Base-by-base conservation (phyloP, 2,113 vertebrate genomes). In the Zingel zingel region DNA sequence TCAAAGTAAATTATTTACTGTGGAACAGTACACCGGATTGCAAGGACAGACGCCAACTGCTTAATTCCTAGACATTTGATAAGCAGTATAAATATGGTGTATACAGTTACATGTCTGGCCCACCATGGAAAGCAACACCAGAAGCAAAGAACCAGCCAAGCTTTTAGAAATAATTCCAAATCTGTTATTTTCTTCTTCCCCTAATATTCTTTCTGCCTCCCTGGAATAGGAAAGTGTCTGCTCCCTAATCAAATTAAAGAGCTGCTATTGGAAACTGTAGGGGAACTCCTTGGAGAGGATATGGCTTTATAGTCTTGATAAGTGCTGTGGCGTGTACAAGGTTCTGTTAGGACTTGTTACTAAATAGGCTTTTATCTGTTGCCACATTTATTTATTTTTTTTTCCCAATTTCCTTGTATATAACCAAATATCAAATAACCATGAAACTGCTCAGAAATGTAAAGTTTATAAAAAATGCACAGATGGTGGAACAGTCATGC, bases 171-270 rank as follows among this genome's bases (percentile, higher is more conserved):
- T 62, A 0, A 73, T 62, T 74, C 8, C 27, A 80, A 59, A 77
- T 75, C n/a, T 70, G 21, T 77, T 54, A 33, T 76, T 85, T 71
- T 77, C 25, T 27, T 64, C 45, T 23, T 47, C 27, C n/a, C 11
- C 13, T 50, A 30, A 81, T 69, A 82, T 57, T 87, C 18, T 19
- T n/a, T 59, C 19, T 62, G 19, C 30, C 36, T 79, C 33, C 16
- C 21, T 69, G 27, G 56, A 69, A 69, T 58, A 59, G 45, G 19
- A 81, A 79, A 73, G 50, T 7, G 27, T 74, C 58, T 79, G 59
- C 70, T 74, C 43, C 45, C 81, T 65, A 79, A 89, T 81, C 25
- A 79, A 86, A 83, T 88, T 78, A 79, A 77, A 86, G 47, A 75
- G 72, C 53, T 79, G 59, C 59, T 63, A 75, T 73, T 71, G 21